Base-by-base conservation (phyloP, 92 coral and sea anemone genomes). In the Meandrina meandrites region DNA sequence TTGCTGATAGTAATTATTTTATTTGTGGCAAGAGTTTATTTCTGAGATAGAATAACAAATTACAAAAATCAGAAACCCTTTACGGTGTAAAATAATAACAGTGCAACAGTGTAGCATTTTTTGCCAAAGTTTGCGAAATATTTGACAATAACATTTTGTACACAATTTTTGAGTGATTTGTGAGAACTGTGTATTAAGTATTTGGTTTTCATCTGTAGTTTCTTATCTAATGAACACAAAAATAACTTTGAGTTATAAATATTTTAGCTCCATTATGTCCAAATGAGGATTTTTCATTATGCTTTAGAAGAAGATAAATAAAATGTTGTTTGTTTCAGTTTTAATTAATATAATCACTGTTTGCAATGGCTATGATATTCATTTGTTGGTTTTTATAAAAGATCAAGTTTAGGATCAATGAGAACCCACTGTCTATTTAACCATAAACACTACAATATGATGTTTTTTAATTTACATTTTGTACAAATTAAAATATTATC, bases 401-500 rank as follows among this genome's bases (percentile, higher is more conserved):
- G 45, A 2, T 40, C 6, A 6, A 40, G n/a, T 48, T 48, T 48
- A 48, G 53, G 53, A 48, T 48, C 11, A 48, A 1, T 48, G 53
- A 45, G 48, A 3, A 8, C 4, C 8, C 48, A 45, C 48, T 45
- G 48, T n/a, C n/a, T 45, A 45, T 8, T 45, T 45, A 45, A 45
- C 48, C 48, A 8, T 45, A 45, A 45, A 45, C 48, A 45, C n/a
- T 45, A 45, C 48, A 45, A 45, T 8, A n/a, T 71, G n/a, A 73
- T 73, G 51, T 73, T 73, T 73, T 73, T 3, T 37, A 73, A 36
- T 73, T 73, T 19, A 73, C n/a, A 73, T 73, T 37, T 73, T 19
- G 48, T 73, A 22, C 48, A 36, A 73, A n/a, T n/a, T n/a, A n/a
- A 73, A 24, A 24, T 60, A 27, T 24, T 60, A 73, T 73, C 78